A percentile compares a stretch with the other conserved stretches of the same genome.
Conservation (phyloP, 2,888 invertebrate genomes). For the Acronicta psi region DNA sequence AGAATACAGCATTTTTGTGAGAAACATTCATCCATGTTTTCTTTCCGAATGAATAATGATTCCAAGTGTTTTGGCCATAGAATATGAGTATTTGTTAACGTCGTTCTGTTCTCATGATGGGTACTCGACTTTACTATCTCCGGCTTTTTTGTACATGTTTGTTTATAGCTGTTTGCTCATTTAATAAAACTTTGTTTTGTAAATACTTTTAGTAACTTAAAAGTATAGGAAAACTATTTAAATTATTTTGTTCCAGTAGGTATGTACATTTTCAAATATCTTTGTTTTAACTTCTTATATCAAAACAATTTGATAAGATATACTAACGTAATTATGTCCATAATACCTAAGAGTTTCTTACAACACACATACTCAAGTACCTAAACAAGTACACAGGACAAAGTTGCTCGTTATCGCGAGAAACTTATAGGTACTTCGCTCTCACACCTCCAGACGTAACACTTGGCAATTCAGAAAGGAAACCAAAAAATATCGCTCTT, state of each 20-base stretch:
- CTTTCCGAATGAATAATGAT: constrained; percentile 36
- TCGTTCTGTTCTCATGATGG: not conserved
- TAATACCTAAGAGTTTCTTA: constrained; percentile 22
- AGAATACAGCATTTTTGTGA: constrained; percentile 17
- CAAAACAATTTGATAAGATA: too few species aligned
- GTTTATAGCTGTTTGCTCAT: too few species aligned
- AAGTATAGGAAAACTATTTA: too few species aligned
- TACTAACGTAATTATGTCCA: not conserved
- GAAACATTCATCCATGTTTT: constrained; percentile 21
- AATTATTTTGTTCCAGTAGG: too few species aligned
- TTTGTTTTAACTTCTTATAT: too few species aligned
- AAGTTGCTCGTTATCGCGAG: constrained; percentile 26
- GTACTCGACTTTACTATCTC: not conserved
- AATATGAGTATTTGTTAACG: constrained; percentile 4
- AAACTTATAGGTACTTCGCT: constrained; percentile 32
- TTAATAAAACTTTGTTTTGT: too few species aligned
- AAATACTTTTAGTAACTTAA: too few species aligned
- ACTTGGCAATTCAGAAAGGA: constrained; percentile 39
- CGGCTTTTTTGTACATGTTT: too few species aligned
- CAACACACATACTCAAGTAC: constrained; percentile 3
- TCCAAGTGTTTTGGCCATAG: constrained; percentile 23
- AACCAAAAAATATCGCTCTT: constrained; percentile 47
- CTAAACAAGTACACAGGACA: constrained; percentile 1
- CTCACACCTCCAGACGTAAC: constrained; percentile 23
- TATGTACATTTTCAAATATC: too few species aligned